Conservation (phyloP, 2,888 invertebrate genomes). For the Ormyrus pomaceus region DNA sequence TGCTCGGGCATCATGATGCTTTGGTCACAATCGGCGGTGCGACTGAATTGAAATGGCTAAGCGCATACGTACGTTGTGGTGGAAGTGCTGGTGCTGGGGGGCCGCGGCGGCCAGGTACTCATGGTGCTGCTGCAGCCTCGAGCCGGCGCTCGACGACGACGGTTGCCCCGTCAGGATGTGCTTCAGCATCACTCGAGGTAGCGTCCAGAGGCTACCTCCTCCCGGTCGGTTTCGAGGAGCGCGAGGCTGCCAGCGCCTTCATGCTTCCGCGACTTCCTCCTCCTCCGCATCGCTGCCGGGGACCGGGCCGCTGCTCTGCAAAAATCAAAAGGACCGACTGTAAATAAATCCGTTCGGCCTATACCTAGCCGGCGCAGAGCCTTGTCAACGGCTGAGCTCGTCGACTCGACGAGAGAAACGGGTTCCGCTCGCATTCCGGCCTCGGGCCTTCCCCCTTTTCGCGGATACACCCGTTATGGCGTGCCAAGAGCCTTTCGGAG, state of each 20-base stretch:
- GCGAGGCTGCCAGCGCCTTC: not conserved
- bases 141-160: constrained; percentile 76
- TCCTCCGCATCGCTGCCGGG: constrained; percentile 66
- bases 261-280: not conserved
- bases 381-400: constrained; percentile 7
- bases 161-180: constrained; percentile 81
- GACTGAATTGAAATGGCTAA: too few relatives aligned
- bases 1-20: constrained; percentile 52
- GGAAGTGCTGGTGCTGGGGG: constrained; percentile 59
- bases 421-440: constrained; percentile 71
- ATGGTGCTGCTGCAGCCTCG: constrained; percentile 72
- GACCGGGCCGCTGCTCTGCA: constrained; percentile 63
- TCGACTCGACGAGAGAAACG: constrained; percentile 66
- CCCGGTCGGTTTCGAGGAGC: not conserved
- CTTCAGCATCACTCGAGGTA: constrained; percentile 81
- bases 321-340: constrained; percentile 54
- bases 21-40: too few relatives aligned
- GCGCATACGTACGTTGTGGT: constrained; percentile 41
- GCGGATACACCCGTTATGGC: not conserved
- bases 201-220: constrained; percentile 45
- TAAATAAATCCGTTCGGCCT: not conserved
- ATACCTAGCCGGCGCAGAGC: constrained; percentile 10
- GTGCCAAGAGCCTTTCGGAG: not conserved
- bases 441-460: not conserved
- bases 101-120: constrained; percentile 64